Evolutionary conservation across 2,113 vertebrate genomes (phyloP).

Genomic region (Muntiacus muntjak): DNA sequence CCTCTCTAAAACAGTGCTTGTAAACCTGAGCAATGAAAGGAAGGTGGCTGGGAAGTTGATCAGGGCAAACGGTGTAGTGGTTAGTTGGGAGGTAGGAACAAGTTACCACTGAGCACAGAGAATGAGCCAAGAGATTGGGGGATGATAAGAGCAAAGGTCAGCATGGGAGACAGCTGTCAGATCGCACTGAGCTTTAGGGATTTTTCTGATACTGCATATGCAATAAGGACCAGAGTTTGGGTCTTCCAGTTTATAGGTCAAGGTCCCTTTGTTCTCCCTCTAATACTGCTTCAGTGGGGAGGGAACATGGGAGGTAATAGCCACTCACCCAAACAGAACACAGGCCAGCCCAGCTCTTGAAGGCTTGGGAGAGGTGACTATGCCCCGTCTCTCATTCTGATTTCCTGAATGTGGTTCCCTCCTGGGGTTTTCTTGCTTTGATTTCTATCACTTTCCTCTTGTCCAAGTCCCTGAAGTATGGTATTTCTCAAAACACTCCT

Average conservation of each 20-base stretch:
- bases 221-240: neutral
- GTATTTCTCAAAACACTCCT: neutral
- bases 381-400: neutral
- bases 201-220: neutral
- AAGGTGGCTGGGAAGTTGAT: neutral
- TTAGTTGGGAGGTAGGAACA: neutral
- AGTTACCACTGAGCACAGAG: neutral
- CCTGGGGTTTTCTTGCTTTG: neutral
- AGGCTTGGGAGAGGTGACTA: neutral
- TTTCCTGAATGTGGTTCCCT: neutral
- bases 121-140: neutral
- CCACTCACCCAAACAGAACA: neutral
- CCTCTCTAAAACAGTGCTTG: neutral
- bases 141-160: neutral
- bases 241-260: neutral
- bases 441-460: neutral
- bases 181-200: neutral
- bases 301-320: neutral
- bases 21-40: neutral
- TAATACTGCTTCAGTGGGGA: neutral
- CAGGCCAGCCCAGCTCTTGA: neutral
- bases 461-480: neutral
- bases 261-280: neutral
- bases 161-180: neutral
- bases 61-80: neutral